phyloP scores from a whole-genome alignment of 2,888 invertebrate species.

The Diaphora mendica region DNA sequence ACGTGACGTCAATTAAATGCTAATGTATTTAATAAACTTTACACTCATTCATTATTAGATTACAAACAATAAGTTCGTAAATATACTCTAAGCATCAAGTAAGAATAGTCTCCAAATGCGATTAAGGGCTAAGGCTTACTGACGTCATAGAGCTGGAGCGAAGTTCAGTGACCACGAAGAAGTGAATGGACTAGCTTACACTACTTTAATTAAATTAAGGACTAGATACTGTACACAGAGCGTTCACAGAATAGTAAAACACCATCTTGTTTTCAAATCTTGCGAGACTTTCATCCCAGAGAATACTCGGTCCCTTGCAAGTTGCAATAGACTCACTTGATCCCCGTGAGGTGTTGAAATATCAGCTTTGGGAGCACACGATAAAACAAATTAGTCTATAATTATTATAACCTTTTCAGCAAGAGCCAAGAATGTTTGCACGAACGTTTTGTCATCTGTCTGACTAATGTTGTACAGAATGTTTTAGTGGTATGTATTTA shows the following conservation, averaged over 20 bases:
- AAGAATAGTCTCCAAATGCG: conserved; percentile 46
- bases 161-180: conserved; percentile 27
- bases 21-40: neutral
- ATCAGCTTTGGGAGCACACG: neutral
- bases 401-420: neutral
- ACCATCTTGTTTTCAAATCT: neutral
- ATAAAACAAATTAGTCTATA: no score
- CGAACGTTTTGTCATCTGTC: neutral
- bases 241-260: neutral
- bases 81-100: conserved; percentile 20
- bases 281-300: neutral
- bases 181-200: conserved; percentile 11
- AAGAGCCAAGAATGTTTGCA: neutral
- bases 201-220: conserved; percentile 11
- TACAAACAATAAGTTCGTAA: conserved; percentile 1
- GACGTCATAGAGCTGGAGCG: conserved; percentile 46
- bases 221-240: neutral
- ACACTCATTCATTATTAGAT: conserved; percentile 11
- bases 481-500: neutral
- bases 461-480: neutral
- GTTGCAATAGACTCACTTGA: no score
- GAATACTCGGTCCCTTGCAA: neutral
- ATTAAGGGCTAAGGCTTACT: conserved; percentile 48
- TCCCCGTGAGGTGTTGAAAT: neutral
- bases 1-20: conserved; percentile 7